phyloP scores from a whole-genome alignment of 2,113 vertebrate species.

The Cyanoramphus novaezelandiae region DNA sequence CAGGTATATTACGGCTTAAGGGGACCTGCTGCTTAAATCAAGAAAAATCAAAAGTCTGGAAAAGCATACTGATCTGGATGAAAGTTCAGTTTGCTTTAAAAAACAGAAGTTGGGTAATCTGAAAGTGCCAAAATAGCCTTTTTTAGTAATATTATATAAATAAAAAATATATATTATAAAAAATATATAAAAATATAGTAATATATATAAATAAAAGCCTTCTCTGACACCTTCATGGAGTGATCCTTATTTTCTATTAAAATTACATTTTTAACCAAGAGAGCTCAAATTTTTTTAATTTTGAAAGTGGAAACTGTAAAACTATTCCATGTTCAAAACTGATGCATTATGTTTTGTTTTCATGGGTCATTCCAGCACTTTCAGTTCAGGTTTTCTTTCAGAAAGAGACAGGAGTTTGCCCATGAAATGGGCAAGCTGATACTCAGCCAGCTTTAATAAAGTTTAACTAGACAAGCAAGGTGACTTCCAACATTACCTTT shows the following conservation, averaged over 20 bases:
- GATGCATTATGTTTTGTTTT: background rate
- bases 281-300: background rate
- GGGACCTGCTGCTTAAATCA: background rate
- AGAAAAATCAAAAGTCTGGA: background rate
- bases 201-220: background rate
- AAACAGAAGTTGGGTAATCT: accelerated
- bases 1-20: background rate
- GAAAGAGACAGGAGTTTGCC: background rate
- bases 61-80: background rate
- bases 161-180: too few species aligned
- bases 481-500: background rate
- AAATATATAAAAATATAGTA: too few species aligned
- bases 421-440: background rate
- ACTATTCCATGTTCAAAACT: background rate
- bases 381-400: background rate
- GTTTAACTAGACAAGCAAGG: background rate
- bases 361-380: background rate
- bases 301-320: background rate
- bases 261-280: background rate
- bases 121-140: background rate
- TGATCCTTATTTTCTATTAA: background rate
- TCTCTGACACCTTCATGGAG: background rate
- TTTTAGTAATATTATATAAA: background rate
- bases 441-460: background rate
- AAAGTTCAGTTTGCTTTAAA: background rate